A percentile compares a stretch with the other conserved stretches of the same genome.
Evolutionary conservation across 2,888 invertebrate species (phyloP).

Genomic region (Plagodis dolabraria): DNA sequence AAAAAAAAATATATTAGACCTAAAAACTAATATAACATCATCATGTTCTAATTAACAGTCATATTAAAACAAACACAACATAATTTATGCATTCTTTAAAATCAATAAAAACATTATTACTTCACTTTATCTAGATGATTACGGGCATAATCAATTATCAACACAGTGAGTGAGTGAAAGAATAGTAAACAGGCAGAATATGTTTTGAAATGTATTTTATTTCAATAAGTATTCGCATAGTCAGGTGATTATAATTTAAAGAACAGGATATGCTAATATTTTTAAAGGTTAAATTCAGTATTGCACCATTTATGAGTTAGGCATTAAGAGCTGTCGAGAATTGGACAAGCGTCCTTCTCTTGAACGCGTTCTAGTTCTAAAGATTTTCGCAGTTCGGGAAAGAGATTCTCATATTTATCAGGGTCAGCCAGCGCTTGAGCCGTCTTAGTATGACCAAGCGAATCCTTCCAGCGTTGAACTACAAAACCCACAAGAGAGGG

Average conservation of each 20-base stretch:
- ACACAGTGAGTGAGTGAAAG: too few relatives aligned
- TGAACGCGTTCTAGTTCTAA: background rate
- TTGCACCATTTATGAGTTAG: background rate
- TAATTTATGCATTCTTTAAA: too few relatives aligned
- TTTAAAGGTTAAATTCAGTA: background rate
- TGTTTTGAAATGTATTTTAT: too few relatives aligned
- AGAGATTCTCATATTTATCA: conserved; percentile 12
- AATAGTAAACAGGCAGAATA: too few relatives aligned
- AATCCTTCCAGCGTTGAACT: conserved; percentile 25
- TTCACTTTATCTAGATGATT: too few relatives aligned
- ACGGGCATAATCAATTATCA: too few relatives aligned
- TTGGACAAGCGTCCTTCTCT: background rate
- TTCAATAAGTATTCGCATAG: too few relatives aligned
- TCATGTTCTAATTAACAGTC: too few relatives aligned
- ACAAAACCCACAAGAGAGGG: conserved; percentile 28
- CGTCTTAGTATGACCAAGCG: conserved; percentile 20
- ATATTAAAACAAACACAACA: too few relatives aligned
- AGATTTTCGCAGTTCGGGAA: conserved; percentile 37
- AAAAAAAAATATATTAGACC: too few relatives aligned
- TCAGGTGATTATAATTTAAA: background rate
- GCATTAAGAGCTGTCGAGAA: background rate
- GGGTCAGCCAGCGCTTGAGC: conserved; percentile 31
- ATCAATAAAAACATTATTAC: too few relatives aligned
- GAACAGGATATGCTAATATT: background rate
- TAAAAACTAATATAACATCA: too few relatives aligned